Conservation (phyloP, 2,113 vertebrate species). For the Cheilinus undulatus region DNA sequence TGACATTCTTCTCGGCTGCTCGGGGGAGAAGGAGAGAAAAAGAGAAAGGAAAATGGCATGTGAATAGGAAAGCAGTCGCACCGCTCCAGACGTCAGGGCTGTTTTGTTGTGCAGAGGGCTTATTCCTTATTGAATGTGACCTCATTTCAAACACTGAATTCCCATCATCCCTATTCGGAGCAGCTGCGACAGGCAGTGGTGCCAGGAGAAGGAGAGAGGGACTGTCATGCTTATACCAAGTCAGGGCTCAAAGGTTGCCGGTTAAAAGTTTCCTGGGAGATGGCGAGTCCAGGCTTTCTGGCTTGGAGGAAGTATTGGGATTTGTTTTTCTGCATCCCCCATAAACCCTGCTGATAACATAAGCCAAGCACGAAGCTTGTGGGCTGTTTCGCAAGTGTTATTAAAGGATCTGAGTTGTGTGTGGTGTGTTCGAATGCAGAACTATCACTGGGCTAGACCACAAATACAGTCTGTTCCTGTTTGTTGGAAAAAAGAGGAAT, state of each 20-base stretch:
- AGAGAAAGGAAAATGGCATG: constrained; percentile 44
- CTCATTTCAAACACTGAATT: constrained; percentile 63
- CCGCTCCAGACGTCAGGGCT: constrained; percentile 29
- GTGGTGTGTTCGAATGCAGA: constrained; percentile 31
- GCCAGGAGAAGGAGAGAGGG: constrained; percentile 40
- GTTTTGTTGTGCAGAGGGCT: constrained; percentile 41
- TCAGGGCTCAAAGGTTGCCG: constrained; percentile 12
- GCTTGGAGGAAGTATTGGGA: constrained; percentile 35
- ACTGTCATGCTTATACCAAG: constrained; percentile 21
- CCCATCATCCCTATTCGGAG: constrained; percentile 39
- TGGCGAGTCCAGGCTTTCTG: constrained; percentile 28
- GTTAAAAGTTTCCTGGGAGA: constrained; percentile 34
- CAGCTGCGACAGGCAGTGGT: constrained; percentile 49
- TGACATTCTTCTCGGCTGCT: constrained; percentile 31
- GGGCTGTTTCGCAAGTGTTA: constrained; percentile 34
- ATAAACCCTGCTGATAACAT: constrained; percentile 44
- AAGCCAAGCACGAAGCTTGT: constrained; percentile 48
- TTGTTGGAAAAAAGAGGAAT: constrained; percentile 35
- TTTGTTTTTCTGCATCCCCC: constrained; percentile 52
- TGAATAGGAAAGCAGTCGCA: constrained; percentile 49
- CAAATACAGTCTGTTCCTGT: constrained; percentile 48
- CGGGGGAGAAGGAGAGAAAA: constrained; percentile 5
- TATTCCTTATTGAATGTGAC: constrained; percentile 67
- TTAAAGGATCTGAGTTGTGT: constrained; percentile 42
- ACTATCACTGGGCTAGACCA: constrained; percentile 56